Conservation (phyloP, 2,797 vertebrate species). For the Sebastes matsubarae region DNA sequence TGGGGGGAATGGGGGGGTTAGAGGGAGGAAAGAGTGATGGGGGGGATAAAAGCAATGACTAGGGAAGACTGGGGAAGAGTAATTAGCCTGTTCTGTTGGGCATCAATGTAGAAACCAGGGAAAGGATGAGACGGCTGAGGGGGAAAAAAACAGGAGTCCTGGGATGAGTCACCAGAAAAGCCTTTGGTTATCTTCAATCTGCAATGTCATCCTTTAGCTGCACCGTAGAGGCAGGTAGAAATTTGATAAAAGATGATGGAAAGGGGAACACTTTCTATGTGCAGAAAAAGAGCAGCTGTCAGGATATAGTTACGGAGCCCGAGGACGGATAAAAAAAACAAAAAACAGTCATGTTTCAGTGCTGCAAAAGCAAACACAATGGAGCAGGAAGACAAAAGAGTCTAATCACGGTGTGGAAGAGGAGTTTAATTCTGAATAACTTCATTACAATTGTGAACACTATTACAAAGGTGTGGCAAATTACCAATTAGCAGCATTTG, state of each 20-base stretch:
- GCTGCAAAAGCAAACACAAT: background rate
- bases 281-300: background rate
- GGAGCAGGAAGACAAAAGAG: background rate
- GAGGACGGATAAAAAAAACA: background rate
- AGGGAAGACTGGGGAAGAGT: constrained; percentile 3
- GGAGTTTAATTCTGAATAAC: constrained; percentile 23
- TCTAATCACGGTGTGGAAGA: background rate
- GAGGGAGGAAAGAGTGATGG: background rate
- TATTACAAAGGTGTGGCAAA: constrained; percentile 17
- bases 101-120: constrained; percentile 9
- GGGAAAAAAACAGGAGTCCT: background rate
- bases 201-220: background rate
- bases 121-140: background rate
- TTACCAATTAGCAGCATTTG: constrained; percentile 27
- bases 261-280: background rate
- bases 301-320: background rate
- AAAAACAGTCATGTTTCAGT: background rate
- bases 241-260: background rate
- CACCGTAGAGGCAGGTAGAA: background rate
- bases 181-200: background rate
- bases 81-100: constrained; percentile 29
- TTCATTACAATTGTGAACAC: constrained; percentile 17
- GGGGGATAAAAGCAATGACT: constrained; percentile 11
- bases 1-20: too few species aligned
- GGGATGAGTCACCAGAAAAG: constrained; percentile 49